Evolutionary conservation across 2,888 invertebrate genomes (phyloP).

Genomic region (Trypoxylon attenuatum): DNA sequence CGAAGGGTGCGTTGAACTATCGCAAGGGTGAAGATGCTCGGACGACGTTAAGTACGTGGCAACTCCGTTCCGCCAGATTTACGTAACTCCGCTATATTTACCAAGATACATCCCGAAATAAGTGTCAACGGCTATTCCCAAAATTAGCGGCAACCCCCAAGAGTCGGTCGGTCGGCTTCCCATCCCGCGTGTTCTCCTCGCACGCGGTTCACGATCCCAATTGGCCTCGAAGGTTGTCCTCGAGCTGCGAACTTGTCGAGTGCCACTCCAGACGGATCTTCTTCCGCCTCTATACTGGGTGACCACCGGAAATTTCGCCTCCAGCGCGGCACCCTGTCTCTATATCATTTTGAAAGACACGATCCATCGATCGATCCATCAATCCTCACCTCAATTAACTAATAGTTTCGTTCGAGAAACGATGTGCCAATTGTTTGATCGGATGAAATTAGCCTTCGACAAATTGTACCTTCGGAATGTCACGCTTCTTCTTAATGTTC

Average conservation of each 20-base stretch:
- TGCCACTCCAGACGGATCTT: not conserved
- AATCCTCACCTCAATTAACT: not conserved
- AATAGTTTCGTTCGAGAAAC: not conserved
- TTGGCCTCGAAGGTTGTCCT: not conserved
- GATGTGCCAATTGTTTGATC: not conserved
- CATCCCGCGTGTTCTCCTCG: not conserved
- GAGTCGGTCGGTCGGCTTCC: not conserved
- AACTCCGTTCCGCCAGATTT: not conserved
- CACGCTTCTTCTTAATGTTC: too few species aligned
- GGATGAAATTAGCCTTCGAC: not conserved
- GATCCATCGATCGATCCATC: not conserved
- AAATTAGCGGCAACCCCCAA: slow-evolving; percentile 16
- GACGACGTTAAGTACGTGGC: not conserved
- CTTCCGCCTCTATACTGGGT: not conserved
- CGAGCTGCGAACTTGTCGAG: not conserved
- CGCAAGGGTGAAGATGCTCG: not conserved
- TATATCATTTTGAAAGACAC: not conserved
- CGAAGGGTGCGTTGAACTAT: too few species aligned
- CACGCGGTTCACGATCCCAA: not conserved
- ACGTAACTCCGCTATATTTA: slow-evolving; percentile 12
- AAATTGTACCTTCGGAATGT: too few species aligned
- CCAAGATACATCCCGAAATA: not conserved
- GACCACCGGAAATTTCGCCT: too few species aligned
- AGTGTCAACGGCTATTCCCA: slow-evolving; percentile 11
- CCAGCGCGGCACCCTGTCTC: too few species aligned